Evolutionary conservation across 2,888 invertebrate genomes (phyloP).

Genomic region (Drosophila mimica): DNA sequence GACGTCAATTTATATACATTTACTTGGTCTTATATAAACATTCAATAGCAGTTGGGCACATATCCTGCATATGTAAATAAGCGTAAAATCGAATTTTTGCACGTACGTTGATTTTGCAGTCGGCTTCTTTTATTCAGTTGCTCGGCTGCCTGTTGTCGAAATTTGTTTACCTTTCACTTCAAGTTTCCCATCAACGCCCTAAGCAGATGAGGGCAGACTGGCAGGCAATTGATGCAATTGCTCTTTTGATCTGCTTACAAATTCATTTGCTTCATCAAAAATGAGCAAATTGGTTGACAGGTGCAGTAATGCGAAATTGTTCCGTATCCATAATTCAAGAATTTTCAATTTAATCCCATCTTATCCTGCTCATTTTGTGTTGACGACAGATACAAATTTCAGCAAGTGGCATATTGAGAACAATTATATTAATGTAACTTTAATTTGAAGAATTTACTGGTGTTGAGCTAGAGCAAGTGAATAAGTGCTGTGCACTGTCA

Average conservation of each 20-base stretch:
- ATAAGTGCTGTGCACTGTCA: not conserved
- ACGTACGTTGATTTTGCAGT: slow-evolving; percentile 17
- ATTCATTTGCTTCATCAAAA: slow-evolving; percentile 25
- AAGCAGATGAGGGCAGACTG: slow-evolving; percentile 12
- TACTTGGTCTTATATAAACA: slow-evolving; percentile 1
- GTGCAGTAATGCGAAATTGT: not conserved
- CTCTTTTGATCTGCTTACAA: slow-evolving; percentile 64
- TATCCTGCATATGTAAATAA: slow-evolving; percentile 32
- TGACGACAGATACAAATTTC: not conserved
- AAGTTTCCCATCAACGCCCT: slow-evolving; percentile 29
- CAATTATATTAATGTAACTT: slow-evolving; percentile 1
- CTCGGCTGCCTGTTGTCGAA: slow-evolving; percentile 12
- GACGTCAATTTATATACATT: not conserved
- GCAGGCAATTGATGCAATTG: slow-evolving; percentile 54
- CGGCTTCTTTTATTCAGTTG: slow-evolving; percentile 9
- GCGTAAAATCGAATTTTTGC: slow-evolving; percentile 39
- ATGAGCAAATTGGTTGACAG: slow-evolving; percentile 4
- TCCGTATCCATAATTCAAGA: not conserved
- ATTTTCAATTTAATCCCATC: not conserved
- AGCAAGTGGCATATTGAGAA: not conserved
- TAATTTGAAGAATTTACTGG: not conserved
- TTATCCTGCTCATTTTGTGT: not conserved
- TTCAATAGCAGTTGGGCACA: slow-evolving; percentile 6
- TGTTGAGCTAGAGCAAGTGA: not conserved
- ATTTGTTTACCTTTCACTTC: slow-evolving; percentile 40